Evolutionary conservation across 2,888 invertebrate species (phyloP).

Genomic region (Plagodis pulveraria): DNA sequence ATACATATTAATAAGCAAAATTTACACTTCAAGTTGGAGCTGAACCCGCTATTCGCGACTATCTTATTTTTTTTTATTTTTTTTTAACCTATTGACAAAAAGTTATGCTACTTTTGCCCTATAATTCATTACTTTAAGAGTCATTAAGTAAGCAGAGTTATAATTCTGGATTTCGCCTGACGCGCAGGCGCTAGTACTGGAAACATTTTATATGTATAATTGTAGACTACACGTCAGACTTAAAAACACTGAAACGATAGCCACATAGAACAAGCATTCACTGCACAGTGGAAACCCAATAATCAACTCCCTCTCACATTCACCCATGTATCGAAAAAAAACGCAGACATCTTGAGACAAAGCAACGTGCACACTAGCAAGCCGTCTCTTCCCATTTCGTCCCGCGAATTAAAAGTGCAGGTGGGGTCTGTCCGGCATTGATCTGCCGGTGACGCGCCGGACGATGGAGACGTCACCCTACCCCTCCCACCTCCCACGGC

Average conservation of each 20-base stretch:
- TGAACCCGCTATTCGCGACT: no score
- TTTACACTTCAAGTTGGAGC: no score
- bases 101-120: no score
- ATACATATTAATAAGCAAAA: no score
- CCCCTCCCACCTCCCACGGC: conserved; percentile 45
- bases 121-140: no score
- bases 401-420: conserved; percentile 79
- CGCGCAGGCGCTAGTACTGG: no score
- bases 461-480: conserved; percentile 70
- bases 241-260: neutral
- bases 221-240: no score
- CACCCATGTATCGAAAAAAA: conserved; percentile 31
- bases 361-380: conserved; percentile 43
- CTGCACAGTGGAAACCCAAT: conserved; percentile 25
- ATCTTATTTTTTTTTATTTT: no score
- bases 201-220: no score
- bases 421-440: conserved; percentile 81
- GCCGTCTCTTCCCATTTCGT: conserved; percentile 38
- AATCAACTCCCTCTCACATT: conserved; percentile 29
- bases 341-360: conserved; percentile 43
- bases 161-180: no score
- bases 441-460: conserved; percentile 76
- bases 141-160: no score
- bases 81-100: no score
- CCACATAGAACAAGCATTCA: neutral